Conservation (phyloP, 1,140 invertebrate genomes). For the Thaumetopoea pityocampa region DNA sequence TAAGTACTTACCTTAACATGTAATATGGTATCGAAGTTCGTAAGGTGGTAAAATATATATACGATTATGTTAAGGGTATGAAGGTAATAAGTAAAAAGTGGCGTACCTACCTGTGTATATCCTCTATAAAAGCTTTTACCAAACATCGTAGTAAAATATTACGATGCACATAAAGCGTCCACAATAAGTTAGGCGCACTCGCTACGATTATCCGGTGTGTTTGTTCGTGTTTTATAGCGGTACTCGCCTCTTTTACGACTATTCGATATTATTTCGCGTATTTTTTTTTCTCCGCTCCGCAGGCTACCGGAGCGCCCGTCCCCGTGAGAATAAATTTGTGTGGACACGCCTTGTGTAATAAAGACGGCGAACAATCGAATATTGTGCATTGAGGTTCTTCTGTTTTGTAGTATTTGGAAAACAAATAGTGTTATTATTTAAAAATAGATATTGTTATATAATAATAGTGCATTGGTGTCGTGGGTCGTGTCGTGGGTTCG, state of each 20-base stretch:
- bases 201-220: slow-evolving; percentile 62
- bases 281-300: slow-evolving; percentile 47
- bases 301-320: slow-evolving; percentile 35
- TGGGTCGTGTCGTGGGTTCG: too few species aligned
- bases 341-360: too few species aligned
- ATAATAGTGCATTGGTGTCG: too few species aligned
- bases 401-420: too few species aligned
- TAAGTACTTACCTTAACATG: too few species aligned
- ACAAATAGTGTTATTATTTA: too few species aligned
- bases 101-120: neutral
- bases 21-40: too few species aligned
- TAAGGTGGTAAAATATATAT: slow-evolving; percentile 15
- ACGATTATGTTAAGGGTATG: slow-evolving; percentile 8
- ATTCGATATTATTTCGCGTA: slow-evolving; percentile 70
- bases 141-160: slow-evolving; percentile 64
- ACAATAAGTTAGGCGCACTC: slow-evolving; percentile 58
- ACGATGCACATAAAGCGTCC: slow-evolving; percentile 57
- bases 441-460: too few species aligned
- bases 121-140: slow-evolving; percentile 28
- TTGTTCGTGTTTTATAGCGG: slow-evolving; percentile 70
- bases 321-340: slow-evolving; percentile 10
- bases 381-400: too few species aligned
- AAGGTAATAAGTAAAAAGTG: slow-evolving; percentile 17
- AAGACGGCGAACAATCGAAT: too few species aligned
- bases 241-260: slow-evolving; percentile 58